Percentiles rank a stretch among this genome's conserved stretches.
phyloP scores from a whole-genome alignment of 2,888 invertebrate genomes.

The Lepidonotus clava region DNA sequence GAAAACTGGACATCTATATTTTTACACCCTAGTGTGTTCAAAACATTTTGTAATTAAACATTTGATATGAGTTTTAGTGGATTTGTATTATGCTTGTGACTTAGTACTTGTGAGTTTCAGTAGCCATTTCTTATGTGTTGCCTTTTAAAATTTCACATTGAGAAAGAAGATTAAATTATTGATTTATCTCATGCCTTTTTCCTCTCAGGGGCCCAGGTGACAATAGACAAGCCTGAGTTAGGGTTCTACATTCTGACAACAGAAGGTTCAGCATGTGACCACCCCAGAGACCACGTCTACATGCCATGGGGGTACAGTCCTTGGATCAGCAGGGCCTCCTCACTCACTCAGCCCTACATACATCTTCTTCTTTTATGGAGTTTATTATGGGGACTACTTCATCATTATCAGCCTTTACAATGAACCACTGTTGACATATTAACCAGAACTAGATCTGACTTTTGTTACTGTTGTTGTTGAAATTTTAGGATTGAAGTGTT shows the following conservation, averaged over 20 bases:
- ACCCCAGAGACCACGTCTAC: constrained; percentile 67
- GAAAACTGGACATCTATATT: too few relatives aligned
- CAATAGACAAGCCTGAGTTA: constrained; percentile 63
- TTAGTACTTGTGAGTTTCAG: not conserved
- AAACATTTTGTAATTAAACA: too few relatives aligned
- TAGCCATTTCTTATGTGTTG: not conserved
- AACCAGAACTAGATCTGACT: too few relatives aligned
- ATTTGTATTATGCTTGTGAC: not conserved
- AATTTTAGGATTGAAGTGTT: too few relatives aligned
- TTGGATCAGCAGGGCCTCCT: constrained; percentile 59
- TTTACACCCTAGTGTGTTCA: too few relatives aligned
- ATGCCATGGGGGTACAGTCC: constrained; percentile 69
- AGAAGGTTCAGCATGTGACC: constrained; percentile 62
- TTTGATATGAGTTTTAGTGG: not conserved
- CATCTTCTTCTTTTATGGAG: not conserved
- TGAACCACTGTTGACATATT: too few relatives aligned
- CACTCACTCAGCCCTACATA: not conserved
- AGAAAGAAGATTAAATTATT: not conserved
- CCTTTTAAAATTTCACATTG: not conserved
- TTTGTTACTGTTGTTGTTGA: too few relatives aligned
- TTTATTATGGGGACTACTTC: too few relatives aligned
- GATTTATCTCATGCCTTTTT: not conserved
- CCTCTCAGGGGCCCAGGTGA: constrained; percentile 56
- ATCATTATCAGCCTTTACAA: too few relatives aligned
- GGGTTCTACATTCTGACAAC: constrained; percentile 66